These are phyloP conservation scores for Helobdella robusta DNA, from an alignment of 2,888 invertebrate genomes.

Conservation along the genomic window DNA sequence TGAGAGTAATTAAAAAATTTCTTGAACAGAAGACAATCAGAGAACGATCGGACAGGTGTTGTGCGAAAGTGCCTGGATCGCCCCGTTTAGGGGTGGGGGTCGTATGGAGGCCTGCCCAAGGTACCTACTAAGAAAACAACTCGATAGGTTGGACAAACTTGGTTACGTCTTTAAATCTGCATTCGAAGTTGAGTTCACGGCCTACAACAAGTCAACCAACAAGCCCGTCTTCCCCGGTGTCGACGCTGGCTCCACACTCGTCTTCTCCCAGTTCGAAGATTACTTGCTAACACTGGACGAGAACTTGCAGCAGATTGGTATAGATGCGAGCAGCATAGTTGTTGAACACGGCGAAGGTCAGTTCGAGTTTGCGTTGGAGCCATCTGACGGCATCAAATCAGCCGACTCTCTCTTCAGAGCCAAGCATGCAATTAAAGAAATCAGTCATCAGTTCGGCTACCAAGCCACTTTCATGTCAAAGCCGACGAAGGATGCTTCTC, in stretches of 20 bases:
- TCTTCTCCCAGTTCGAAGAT: conserved; percentile 13
- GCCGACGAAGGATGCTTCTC: background rate
- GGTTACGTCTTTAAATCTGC: conserved; percentile 23
- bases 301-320: conserved; percentile 17
- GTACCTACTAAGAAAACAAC: conserved; percentile 27
- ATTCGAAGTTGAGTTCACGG: conserved; percentile 30
- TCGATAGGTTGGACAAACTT: conserved; percentile 27
- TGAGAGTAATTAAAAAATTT: background rate
- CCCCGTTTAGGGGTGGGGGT: background rate
- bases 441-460: conserved; percentile 20
- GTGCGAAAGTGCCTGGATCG: conserved; percentile 23
- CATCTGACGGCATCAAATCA: conserved; percentile 19
- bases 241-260: conserved; percentile 10
- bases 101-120: conserved; percentile 26
- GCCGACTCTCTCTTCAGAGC: conserved; percentile 25
- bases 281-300: conserved; percentile 20
- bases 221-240: conserved; percentile 25
- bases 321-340: conserved; percentile 21
- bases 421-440: conserved; percentile 30
- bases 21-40: conserved; percentile 1
- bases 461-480: conserved; percentile 32
- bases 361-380: conserved; percentile 27
- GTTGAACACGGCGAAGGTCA: conserved; percentile 30
- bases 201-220: conserved; percentile 6
- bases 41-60: conserved; percentile 27